These are phyloP conservation scores for Priocnemis perturbator DNA, from an alignment of 2,888 invertebrate species.

Conservation along the genomic window DNA sequence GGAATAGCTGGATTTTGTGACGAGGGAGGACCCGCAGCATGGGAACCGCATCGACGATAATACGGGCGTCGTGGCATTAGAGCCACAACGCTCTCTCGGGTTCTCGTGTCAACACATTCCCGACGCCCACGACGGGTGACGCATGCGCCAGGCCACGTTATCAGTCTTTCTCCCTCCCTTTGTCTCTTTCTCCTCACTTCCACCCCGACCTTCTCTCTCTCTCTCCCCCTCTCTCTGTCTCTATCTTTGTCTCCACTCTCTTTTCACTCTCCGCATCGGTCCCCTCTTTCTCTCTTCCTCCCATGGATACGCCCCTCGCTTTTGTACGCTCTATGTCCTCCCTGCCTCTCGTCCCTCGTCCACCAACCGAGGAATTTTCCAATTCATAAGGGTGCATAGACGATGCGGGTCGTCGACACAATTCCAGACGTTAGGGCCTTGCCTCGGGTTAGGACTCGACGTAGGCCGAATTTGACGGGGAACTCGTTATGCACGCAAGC, in stretches of 20 bases:
- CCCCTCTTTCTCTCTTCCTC: slow-evolving; percentile 8
- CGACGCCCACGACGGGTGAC: slow-evolving; percentile 56
- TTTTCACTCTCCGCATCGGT: neutral
- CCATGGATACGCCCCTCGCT: slow-evolving; percentile 51
- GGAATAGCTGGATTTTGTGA: slow-evolving; percentile 19
- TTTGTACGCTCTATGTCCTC: slow-evolving; percentile 44
- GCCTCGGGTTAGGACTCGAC: neutral
- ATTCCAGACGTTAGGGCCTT: slow-evolving; percentile 7
- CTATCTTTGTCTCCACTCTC: slow-evolving; percentile 13
- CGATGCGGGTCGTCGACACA: slow-evolving; percentile 46
- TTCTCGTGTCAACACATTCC: slow-evolving; percentile 55
- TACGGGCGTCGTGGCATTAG: slow-evolving; percentile 49
- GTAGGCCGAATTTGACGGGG: neutral
- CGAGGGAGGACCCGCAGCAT: slow-evolving; percentile 37
- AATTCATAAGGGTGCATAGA: slow-evolving; percentile 56
- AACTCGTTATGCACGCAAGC: neutral
- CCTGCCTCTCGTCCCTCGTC: slow-evolving; percentile 16
- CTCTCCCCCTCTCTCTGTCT: slow-evolving; percentile 27
- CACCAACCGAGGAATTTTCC: slow-evolving; percentile 41
- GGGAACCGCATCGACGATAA: slow-evolving; percentile 49
- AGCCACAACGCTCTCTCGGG: slow-evolving; percentile 39
- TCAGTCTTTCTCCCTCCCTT: slow-evolving; percentile 35
- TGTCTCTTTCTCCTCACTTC: slow-evolving; percentile 30
- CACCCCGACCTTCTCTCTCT: slow-evolving; percentile 19
- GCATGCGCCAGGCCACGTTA: slow-evolving; percentile 51